Conservation (phyloP, 2,797 vertebrate species). For the Loris lydekkerianus region DNA sequence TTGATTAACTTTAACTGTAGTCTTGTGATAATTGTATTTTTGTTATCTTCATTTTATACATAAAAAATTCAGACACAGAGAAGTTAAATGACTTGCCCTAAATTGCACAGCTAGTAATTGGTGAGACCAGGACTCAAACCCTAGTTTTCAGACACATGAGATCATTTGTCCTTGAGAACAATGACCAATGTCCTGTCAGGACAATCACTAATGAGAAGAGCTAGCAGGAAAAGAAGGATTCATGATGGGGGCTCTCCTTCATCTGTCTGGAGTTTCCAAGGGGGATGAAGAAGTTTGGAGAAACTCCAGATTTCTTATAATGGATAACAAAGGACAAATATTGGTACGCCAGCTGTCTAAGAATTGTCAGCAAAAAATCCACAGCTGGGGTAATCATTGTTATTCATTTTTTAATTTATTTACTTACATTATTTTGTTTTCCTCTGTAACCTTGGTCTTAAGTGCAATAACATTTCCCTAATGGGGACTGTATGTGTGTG, state of each 20-base stretch:
- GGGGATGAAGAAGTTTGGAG: background rate
- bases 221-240: background rate
- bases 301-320: background rate
- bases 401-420: background rate
- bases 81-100: background rate
- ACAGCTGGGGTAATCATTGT: background rate
- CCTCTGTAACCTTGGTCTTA: background rate
- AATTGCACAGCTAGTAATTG: background rate
- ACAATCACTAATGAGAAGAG: background rate
- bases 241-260: background rate
- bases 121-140: background rate
- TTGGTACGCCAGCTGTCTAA: background rate
- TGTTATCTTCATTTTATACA: background rate
- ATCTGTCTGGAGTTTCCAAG: background rate
- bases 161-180: background rate
- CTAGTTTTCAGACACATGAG: background rate
- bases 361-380: background rate
- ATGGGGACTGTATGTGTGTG: background rate
- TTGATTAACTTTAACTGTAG: background rate
- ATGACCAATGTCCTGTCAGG: too few relatives aligned
- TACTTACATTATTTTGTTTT: background rate
- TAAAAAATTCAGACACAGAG: constrained; percentile 8
- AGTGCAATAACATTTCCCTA: background rate
- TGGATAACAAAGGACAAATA: background rate
- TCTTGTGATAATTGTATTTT: background rate